phyloP scores from a whole-genome alignment of 1,140 invertebrate genomes.

The Lasioglossum albipes region DNA sequence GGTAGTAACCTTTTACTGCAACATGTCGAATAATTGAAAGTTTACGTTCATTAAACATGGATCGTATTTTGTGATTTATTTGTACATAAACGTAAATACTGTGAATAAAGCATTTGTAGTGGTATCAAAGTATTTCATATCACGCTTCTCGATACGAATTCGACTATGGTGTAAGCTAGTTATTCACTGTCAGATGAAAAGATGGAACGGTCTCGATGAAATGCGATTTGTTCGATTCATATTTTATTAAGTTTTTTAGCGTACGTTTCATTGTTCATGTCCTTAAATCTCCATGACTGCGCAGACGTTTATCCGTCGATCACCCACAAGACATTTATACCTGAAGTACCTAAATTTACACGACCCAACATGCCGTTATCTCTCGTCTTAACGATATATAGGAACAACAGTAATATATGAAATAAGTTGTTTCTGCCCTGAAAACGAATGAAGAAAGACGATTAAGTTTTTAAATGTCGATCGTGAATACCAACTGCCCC shows the following conservation, averaged over 20 bases:
- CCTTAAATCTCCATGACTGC: background rate
- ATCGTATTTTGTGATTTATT: slow-evolving; percentile 67
- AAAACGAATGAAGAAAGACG: slow-evolving; percentile 54
- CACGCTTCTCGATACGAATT: background rate
- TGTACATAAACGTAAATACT: slow-evolving; percentile 69
- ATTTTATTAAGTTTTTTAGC: background rate
- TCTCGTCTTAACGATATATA: slow-evolving; percentile 87
- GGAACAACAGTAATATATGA: slow-evolving; percentile 88
- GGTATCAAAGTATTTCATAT: slow-evolving; percentile 15
- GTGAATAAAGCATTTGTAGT: slow-evolving; percentile 65
- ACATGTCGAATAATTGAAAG: slow-evolving; percentile 49
- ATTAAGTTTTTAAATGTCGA: background rate
- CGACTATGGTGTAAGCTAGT: background rate
- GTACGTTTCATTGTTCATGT: background rate
- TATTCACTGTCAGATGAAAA: background rate
- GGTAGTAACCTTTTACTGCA: slow-evolving; percentile 22
- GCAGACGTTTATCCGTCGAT: slow-evolving; percentile 80
- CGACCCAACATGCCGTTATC: slow-evolving; percentile 89
- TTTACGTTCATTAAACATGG: slow-evolving; percentile 42
- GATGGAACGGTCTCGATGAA: background rate
- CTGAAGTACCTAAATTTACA: slow-evolving; percentile 88
- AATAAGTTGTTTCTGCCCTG: slow-evolving; percentile 92
- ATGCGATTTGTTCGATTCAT: background rate
- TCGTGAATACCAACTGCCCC: background rate
- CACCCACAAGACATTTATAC: slow-evolving; percentile 89